These are phyloP conservation scores for Bombylius discolor DNA, from an alignment of 2,888 invertebrate species.

Conservation along the genomic window DNA sequence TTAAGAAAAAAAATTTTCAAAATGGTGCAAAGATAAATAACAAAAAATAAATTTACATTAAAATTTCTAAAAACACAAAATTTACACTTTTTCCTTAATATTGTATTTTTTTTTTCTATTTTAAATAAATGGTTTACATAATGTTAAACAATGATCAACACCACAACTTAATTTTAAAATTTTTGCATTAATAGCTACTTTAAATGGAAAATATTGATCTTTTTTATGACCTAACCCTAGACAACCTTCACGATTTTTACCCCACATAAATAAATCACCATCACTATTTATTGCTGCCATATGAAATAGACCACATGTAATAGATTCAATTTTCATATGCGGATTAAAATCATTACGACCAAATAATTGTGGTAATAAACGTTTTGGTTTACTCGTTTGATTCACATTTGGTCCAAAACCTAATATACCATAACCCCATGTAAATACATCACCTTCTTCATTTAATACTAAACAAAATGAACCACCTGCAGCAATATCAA, in stretches of 20 bases:
- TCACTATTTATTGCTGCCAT: slow-evolving; percentile 69
- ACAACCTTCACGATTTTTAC: slow-evolving; percentile 69
- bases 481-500: slow-evolving; percentile 72
- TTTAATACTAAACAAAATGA: slow-evolving; percentile 74
- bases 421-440: slow-evolving; percentile 89
- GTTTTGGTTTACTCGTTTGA: slow-evolving; percentile 49
- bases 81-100: too few relatives aligned
- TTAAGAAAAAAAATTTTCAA: too few relatives aligned
- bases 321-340: slow-evolving; percentile 48
- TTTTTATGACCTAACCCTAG: slow-evolving; percentile 68
- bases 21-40: too few relatives aligned
- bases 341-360: slow-evolving; percentile 74
- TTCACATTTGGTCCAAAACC: slow-evolving; percentile 76
- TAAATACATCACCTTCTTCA: slow-evolving; percentile 71
- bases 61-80: too few relatives aligned
- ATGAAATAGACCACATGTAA: slow-evolving; percentile 61
- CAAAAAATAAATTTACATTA: too few relatives aligned
- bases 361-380: slow-evolving; percentile 68
- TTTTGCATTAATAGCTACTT: slow-evolving; percentile 64
- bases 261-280: slow-evolving; percentile 87
- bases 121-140: slow-evolving; percentile 53
- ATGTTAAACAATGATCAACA: slow-evolving; percentile 69
- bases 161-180: slow-evolving; percentile 65
- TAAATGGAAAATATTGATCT: slow-evolving; percentile 80
- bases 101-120: background rate